These are phyloP conservation scores for Sitodiplosis mosellana DNA, from an alignment of 1,140 invertebrate species.

Conservation along the genomic window DNA sequence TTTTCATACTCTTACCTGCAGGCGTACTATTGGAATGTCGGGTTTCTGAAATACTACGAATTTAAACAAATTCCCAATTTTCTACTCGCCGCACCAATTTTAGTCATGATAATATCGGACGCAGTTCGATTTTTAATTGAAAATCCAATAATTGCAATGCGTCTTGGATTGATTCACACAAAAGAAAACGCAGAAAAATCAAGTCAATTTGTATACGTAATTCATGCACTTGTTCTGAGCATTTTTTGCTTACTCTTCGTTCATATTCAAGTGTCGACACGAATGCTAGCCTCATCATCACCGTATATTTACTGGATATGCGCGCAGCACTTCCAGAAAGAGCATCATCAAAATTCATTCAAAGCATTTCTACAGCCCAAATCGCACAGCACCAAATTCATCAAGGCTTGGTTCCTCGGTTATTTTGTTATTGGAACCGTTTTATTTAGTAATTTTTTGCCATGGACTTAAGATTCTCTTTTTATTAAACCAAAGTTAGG, in stretches of 20 bases:
- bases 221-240: constrained; percentile 54
- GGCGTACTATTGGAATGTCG: constrained; percentile 81
- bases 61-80: constrained; percentile 90
- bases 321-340: constrained; percentile 34
- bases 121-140: constrained; percentile 6
- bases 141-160: constrained; percentile 2
- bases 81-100: constrained; percentile 61
- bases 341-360: constrained; percentile 30
- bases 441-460: constrained; percentile 69
- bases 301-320: constrained; percentile 77
- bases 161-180: constrained; percentile 4
- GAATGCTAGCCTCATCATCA: constrained; percentile 62
- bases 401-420: constrained; percentile 54
- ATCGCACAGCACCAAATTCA: constrained; percentile 28
- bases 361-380: constrained; percentile 24
- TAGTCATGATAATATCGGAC: constrained; percentile 32
- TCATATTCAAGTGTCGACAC: constrained; percentile 80
- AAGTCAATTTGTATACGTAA: constrained; percentile 48
- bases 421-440: constrained; percentile 62
- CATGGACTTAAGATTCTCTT: constrained; percentile 50
- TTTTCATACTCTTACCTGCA: constrained; percentile 79
- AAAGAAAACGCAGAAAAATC: constrained; percentile 22
- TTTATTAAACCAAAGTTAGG: neutral
- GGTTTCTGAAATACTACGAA: constrained; percentile 75
- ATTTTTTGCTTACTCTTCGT: constrained; percentile 64